A percentile compares a stretch with the other conserved stretches of the same genome.
Evolutionary conservation across 2,797 vertebrate species (phyloP).

Genomic region (Eulemur rubriventer): DNA sequence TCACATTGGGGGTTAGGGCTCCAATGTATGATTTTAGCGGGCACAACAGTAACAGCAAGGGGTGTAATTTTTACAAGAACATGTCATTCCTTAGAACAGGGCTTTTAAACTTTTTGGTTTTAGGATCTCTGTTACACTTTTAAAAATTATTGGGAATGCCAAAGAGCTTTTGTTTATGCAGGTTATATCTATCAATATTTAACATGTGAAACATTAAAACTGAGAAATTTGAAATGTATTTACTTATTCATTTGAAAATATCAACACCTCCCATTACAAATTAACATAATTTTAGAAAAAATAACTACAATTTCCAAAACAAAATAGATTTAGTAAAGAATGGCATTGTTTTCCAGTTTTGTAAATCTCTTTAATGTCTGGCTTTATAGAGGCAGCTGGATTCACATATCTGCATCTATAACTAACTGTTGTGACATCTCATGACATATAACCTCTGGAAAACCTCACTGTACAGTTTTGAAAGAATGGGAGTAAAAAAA

Average conservation of each 20-base stretch:
- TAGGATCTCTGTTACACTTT: background rate
- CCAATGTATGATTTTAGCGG: background rate
- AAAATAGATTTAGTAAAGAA: background rate
- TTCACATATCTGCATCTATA: background rate
- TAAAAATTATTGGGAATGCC: background rate
- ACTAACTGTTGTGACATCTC: background rate
- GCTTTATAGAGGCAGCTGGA: background rate
- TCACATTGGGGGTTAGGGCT: background rate
- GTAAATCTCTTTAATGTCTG: background rate
- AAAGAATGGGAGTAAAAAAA: background rate
- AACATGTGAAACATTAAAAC: background rate
- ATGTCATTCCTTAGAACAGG: background rate
- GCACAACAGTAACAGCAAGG: background rate
- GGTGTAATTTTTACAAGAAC: background rate
- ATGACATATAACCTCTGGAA: background rate
- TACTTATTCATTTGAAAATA: conserved; percentile 23
- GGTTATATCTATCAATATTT: background rate
- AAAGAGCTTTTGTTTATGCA: background rate
- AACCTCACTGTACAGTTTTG: background rate
- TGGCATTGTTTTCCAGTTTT: background rate
- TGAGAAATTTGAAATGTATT: background rate
- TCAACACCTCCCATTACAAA: background rate
- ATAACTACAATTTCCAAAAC: background rate
- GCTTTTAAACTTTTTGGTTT: background rate
- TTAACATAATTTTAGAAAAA: background rate